Conservation (phyloP, 2,797 vertebrate species). For the Hypotaenidia philippensis region DNA sequence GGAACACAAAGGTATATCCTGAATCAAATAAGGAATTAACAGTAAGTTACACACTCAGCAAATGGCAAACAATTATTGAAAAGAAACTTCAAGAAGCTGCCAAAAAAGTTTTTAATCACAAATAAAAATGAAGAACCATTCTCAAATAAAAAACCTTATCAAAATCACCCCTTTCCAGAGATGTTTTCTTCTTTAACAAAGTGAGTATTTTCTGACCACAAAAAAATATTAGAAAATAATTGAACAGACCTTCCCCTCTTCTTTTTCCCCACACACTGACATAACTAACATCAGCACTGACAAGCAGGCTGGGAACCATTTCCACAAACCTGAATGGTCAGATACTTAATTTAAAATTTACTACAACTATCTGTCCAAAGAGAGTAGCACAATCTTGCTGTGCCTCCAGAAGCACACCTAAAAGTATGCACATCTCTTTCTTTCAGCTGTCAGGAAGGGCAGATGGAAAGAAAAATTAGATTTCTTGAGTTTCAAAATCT, state of each 20-base stretch:
- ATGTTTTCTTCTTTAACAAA: neutral
- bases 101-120: neutral
- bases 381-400: neutral
- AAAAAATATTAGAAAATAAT: neutral
- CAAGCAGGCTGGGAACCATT: neutral
- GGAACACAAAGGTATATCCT: conserved; percentile 91
- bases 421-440: neutral
- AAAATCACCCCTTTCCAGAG: neutral
- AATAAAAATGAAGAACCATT: neutral
- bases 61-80: neutral
- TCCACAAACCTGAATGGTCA: neutral
- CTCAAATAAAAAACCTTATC: neutral
- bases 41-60: neutral
- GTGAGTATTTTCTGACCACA: neutral
- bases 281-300: neutral
- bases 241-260: neutral
- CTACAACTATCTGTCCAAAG: neutral
- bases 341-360: neutral
- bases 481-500: neutral
- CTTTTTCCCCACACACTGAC: neutral
- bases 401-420: neutral
- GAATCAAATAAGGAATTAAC: neutral
- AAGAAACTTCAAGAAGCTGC: neutral
- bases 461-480: neutral
- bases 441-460: neutral